Evolutionary conservation across 2,113 vertebrate species (phyloP), one percentile per base, ranked within the genome.

Genomic region (Nothobranchius furzeri): DNA sequence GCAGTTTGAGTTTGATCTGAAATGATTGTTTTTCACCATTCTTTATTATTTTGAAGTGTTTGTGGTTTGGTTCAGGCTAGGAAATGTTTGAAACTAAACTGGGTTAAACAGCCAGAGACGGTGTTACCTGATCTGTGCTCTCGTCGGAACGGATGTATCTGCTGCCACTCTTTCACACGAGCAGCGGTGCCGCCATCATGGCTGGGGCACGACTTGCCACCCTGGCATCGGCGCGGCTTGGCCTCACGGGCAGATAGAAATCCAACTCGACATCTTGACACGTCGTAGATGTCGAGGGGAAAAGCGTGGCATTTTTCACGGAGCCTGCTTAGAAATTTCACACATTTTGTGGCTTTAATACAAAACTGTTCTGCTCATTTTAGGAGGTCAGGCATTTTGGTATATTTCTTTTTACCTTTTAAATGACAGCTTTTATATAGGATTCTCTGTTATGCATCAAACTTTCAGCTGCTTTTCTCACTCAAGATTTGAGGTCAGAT

Each of bases 241-340:
- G 36, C 51, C 12, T 17, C 25, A 50, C 6, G 14, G 11, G n/a
- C 35, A 40, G 47, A 51, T 40, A 12, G 46, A 35, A 47, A 60
- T 15, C n/a, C 24, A 48, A 60, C 45, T 20, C 35, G 49, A 13
- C n/a, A 14, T 63, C 7, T 63, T 63, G 36, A 52, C 36, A 64
- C 17, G 4, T 30, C 40, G 11, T 35, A 52, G 48, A 5, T 13
- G 10, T 9, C 20, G n/a, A 4, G 2, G 30, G 30, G 20, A 64
- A 47, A 48, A 52, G 4, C 48, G 10, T 51, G 36, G 35, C 48
- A 15, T n/a, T 14, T 58, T 48, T 2, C 25, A 15, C 3, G 8
- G 45, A 37, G 37, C 30, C 14, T 15, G 45, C 45, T 36, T 12
- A 30, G 5, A 61, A 48, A 24, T 61, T 37, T 49, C 46, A 49